A percentile compares a stretch with the other conserved stretches of the same genome.
Evolutionary conservation across 1,140 invertebrate species (phyloP).

Genomic region (Euschistus heros): DNA sequence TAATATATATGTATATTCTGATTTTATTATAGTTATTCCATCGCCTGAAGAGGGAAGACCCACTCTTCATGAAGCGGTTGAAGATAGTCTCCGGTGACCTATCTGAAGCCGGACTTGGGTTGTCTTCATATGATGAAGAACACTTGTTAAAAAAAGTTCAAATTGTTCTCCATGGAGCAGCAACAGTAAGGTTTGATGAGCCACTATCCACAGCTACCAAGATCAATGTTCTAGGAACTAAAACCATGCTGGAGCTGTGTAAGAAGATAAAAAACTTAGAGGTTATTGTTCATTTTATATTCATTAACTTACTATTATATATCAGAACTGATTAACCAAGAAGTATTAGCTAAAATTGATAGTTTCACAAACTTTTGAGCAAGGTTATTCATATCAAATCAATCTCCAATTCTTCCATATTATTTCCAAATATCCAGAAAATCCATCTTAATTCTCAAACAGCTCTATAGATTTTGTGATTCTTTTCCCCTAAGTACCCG

Average conservation of each 20-base stretch:
- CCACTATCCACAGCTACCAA: constrained; percentile 58
- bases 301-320: too few species aligned
- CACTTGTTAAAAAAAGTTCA: constrained; percentile 31
- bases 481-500: too few species aligned
- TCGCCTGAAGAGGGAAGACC: not conserved
- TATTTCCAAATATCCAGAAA: too few species aligned
- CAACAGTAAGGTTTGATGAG: constrained; percentile 74
- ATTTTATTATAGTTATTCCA: too few species aligned
- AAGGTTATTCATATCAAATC: too few species aligned
- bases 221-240: constrained; percentile 64
- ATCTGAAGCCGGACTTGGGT: constrained; percentile 38
- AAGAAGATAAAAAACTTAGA: constrained; percentile 61
- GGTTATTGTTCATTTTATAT: constrained; percentile 37
- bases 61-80: not conserved
- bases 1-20: too few species aligned
- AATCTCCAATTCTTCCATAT: too few species aligned
- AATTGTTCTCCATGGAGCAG: constrained; percentile 45
- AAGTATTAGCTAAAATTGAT: too few species aligned
- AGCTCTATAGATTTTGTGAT: too few species aligned
- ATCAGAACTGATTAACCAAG: too few species aligned
- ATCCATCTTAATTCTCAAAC: too few species aligned
- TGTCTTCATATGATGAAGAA: constrained; percentile 37
- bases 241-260: constrained; percentile 58
- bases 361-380: too few species aligned
- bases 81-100: constrained; percentile 40